Percentiles rank a stretch among this genome's conserved stretches.
These are phyloP conservation scores for Stramonita haemastoma DNA, from an alignment of 2,888 invertebrate genomes.

Conservation along the genomic window DNA sequence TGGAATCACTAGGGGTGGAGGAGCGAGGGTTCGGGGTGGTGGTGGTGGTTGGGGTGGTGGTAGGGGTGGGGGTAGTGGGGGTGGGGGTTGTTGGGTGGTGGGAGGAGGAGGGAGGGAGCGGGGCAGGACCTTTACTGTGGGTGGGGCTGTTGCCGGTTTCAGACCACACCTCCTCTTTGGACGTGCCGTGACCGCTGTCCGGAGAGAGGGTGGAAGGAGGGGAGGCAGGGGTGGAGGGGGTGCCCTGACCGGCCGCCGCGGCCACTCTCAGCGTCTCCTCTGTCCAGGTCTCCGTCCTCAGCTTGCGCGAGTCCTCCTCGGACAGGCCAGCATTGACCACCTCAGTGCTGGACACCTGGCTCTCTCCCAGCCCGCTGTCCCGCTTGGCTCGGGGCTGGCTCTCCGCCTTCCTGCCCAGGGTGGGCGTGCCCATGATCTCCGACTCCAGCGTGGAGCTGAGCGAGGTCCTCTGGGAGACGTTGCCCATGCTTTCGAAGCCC, in stretches of 20 bases:
- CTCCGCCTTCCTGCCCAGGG: constrained; percentile 54
- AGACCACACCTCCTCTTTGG: constrained; percentile 67
- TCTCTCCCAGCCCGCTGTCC: constrained; percentile 2
- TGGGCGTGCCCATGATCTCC: constrained; percentile 60
- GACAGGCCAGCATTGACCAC: constrained; percentile 51
- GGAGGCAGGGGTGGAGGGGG: constrained; percentile 43
- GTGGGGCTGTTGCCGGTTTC: constrained; percentile 11
- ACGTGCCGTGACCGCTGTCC: constrained; percentile 64
- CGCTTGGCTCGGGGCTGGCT: constrained; percentile 26
- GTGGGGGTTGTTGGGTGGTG: too few relatives aligned
- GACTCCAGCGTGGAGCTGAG: constrained; percentile 74
- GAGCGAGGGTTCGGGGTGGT: constrained; percentile 41
- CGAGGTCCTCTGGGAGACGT: constrained; percentile 73
- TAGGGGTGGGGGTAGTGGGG: not conserved
- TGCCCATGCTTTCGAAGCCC: constrained; percentile 74
- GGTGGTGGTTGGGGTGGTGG: not conserved
- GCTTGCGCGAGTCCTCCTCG: constrained; percentile 66
- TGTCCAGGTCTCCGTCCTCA: constrained; percentile 70
- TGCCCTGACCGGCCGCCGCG: constrained; percentile 47
- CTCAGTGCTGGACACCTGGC: constrained; percentile 30
- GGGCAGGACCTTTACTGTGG: constrained; percentile 47
- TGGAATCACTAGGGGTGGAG: constrained; percentile 39
- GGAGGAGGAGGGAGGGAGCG: constrained; percentile 32
- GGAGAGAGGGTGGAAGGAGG: constrained; percentile 56
- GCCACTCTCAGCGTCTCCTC: constrained; percentile 60